Conservation (phyloP, 37 sponge, comb jelly and placozoan genomes). For the Geodia barretti region DNA sequence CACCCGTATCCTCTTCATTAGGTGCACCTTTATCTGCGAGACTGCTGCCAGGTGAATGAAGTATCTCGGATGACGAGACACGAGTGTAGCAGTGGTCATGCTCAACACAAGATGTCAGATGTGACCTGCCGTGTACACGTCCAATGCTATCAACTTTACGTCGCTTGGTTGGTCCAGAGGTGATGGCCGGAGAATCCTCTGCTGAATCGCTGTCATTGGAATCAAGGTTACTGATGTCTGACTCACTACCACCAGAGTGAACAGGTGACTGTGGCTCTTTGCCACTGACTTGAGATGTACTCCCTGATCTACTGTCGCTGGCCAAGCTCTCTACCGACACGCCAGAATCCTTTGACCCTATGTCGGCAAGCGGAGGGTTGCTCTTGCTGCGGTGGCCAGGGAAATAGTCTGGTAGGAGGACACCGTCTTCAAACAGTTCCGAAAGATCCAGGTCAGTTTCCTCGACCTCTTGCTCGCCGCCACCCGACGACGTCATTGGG, state of each 20-base stretch:
- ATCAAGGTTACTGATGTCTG: not conserved
- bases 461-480: not conserved
- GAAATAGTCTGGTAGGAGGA: not conserved
- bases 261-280: not conserved
- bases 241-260: not conserved
- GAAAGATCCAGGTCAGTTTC: not conserved
- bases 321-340: not conserved
- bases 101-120: slow-evolving; percentile 19
- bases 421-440: not conserved
- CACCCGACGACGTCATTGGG: not conserved
- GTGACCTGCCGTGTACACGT: not conserved
- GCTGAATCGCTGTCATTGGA: not conserved
- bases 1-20: too few relatives aligned
- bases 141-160: not conserved
- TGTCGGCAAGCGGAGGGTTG: not conserved
- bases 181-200: not conserved
- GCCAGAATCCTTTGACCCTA: not conserved
- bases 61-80: not conserved
- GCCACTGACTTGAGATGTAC: not conserved
- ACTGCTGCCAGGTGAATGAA: too few relatives aligned
- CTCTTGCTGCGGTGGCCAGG: not conserved
- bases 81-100: slow-evolving; percentile 48
- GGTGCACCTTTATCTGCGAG: too few relatives aligned
- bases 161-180: not conserved
- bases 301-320: not conserved